These are phyloP conservation scores for Armadillidium nasatum DNA, from an alignment of 1,140 invertebrate genomes.

Conservation along the genomic window DNA sequence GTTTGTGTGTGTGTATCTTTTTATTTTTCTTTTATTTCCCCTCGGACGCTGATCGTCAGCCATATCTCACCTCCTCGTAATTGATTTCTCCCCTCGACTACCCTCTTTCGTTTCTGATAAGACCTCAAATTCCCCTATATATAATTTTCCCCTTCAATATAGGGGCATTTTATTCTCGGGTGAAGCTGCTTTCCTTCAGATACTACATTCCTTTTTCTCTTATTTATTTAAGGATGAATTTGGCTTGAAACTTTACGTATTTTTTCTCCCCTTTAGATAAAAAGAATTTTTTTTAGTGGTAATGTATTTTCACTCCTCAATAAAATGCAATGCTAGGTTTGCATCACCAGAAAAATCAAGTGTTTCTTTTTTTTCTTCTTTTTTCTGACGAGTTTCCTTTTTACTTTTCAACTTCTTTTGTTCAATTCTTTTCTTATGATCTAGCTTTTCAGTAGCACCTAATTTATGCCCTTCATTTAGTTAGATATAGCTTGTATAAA, in stretches of 20 bases:
- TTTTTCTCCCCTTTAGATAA: background rate
- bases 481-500: no score
- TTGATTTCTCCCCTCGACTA: constrained; percentile 11
- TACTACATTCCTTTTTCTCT: background rate
- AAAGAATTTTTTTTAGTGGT: background rate
- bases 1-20: background rate
- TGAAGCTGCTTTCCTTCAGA: constrained; percentile 1
- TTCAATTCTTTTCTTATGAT: no score
- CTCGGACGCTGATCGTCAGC: background rate
- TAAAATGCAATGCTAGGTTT: background rate
- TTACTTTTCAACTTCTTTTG: no score
- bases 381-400: no score
- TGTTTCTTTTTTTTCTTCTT: background rate
- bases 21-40: background rate
- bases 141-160: background rate
- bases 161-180: background rate
- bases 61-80: constrained; percentile 9
- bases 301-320: background rate
- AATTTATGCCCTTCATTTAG: no score
- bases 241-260: background rate
- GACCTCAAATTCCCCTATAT: background rate
- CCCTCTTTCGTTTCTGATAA: constrained; percentile 7
- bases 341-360: background rate
- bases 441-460: no score
- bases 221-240: background rate